phyloP scores from a whole-genome alignment of 2,888 invertebrate genomes.

The Hetaerina titia region DNA sequence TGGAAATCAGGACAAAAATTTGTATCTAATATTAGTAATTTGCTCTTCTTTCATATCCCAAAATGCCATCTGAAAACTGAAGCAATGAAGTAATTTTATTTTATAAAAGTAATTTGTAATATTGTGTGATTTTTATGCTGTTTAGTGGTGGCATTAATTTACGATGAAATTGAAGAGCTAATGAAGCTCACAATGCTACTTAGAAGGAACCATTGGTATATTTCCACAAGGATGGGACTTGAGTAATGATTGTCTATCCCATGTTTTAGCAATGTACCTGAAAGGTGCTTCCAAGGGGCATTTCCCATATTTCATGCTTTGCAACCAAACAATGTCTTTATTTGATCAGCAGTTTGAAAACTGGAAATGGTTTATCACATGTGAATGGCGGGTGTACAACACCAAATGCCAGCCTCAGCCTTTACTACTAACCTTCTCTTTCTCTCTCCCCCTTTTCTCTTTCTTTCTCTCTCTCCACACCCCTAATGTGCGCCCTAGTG shows the following conservation, averaged over 20 bases:
- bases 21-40: not conserved
- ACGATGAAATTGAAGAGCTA: not conserved
- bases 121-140: not conserved
- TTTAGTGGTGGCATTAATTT: not conserved
- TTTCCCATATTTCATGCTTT: not conserved
- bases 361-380: constrained; percentile 7
- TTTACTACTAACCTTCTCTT: constrained; percentile 68
- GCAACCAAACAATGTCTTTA: constrained; percentile 32
- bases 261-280: not conserved
- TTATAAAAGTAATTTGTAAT: not conserved
- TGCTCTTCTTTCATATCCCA: not conserved
- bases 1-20: not conserved
- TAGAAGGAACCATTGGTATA: not conserved
- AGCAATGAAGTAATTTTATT: not conserved
- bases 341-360: constrained; percentile 29
- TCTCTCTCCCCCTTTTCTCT: constrained; percentile 68
- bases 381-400: constrained; percentile 17
- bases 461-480: constrained; percentile 65
- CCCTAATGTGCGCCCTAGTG: constrained; percentile 82
- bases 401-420: constrained; percentile 36
- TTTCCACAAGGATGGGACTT: not conserved
- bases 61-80: not conserved
- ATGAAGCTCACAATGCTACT: not conserved
- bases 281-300: not conserved
- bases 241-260: not conserved